Percentiles rank a stretch among this genome's conserved stretches.
Conservation (phyloP, 2,797 vertebrate genomes). For the Sebastes oblongus region DNA sequence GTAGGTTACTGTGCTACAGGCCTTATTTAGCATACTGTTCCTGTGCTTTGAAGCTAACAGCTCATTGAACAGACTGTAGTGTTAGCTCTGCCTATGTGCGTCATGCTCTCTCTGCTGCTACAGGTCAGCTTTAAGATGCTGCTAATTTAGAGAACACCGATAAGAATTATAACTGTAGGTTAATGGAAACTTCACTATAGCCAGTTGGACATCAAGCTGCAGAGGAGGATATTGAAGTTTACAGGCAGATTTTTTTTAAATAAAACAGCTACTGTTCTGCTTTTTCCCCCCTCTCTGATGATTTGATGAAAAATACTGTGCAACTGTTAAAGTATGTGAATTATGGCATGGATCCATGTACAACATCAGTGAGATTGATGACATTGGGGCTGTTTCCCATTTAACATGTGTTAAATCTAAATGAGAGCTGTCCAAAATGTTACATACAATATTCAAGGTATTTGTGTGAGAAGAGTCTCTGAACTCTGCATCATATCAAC, state of each 20-base stretch:
- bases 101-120: conserved; percentile 6
- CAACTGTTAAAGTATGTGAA: background rate
- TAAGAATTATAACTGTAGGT: background rate
- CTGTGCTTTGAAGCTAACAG: conserved; percentile 30
- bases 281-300: background rate
- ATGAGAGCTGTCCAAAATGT: conserved; percentile 9
- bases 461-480: background rate
- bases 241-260: background rate
- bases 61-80: background rate
- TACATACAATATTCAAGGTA: background rate
- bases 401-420: background rate
- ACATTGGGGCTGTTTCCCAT: background rate
- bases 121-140: background rate
- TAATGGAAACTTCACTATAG: background rate
- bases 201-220: background rate
- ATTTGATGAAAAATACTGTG: background rate
- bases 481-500: background rate
- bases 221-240: background rate
- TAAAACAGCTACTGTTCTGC: background rate
- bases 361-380: conserved; percentile 11
- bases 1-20: conserved; percentile 7
- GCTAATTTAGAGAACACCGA: background rate
- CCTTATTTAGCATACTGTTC: background rate
- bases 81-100: background rate
- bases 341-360: conserved; percentile 5